Evolutionary conservation across 2,113 vertebrate genomes (phyloP), one percentile per base, ranked within the genome.

Genomic region (Tylochromis polylepis): DNA sequence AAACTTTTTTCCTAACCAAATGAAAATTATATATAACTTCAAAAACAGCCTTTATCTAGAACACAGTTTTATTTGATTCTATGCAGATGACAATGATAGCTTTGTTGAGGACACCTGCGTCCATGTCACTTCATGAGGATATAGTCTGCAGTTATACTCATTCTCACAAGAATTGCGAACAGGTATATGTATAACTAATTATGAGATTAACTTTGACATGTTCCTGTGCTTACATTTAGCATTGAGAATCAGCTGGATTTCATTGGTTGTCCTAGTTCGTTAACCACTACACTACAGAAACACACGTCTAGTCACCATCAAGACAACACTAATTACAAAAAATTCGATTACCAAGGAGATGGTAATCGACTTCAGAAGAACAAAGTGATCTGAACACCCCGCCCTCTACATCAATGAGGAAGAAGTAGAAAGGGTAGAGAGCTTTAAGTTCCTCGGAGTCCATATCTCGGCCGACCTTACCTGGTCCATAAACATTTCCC

Each of bases 121-220:
- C 6, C 7, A 2, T 2, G 2, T 8, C 20, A 5, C 8, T 38
- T 22, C 4, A 38, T 5, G 20, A 14, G 34, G 11, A 65, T 11
- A 65, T 31, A 5, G 18, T 0, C 31, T 12, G 36, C 31, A n/a
- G 12, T 5, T 8, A 12, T 7, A 65, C 3, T 1, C 2, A 29
- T 29, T 29, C 29, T 4, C 29, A 12, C 2, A 5, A 8, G 18
- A 38, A 3, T 5, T 38, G 2, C 4, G 11, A 7, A 0, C 1
- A 7, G 2, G n/a, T n/a, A n/a, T n/a, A 2, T 0, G 0, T 0
- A 3, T 5, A 3, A 0, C 0, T 65, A 12, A 2, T 5, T 2
- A 0, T 65, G 0, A 14, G 11, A 14, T 2, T n/a, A 1, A 38
- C 2, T 38, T 8, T 8, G 34, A 36, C 8, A 8, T 8, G 8